Evolutionary conservation across 2,888 invertebrate species (phyloP), one percentile per base, ranked within the genome.

Genomic region (Pollenia labialis): DNA sequence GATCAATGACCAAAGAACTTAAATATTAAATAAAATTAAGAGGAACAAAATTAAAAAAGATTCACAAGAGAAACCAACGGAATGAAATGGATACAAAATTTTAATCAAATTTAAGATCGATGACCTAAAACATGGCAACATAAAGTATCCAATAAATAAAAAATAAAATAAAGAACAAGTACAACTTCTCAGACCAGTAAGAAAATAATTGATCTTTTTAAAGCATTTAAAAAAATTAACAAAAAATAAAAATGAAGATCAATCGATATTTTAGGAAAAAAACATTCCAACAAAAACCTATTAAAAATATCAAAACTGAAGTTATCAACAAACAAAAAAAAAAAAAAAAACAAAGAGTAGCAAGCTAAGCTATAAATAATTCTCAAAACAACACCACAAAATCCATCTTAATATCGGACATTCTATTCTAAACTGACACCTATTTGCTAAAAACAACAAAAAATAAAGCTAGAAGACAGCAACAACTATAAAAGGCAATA

Each of bases 101-200:
- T 72, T 66, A 42, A 66, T 58, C 74, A 40, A 68, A 44, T 56
- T 71, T 16, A 16, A 74, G 84, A 85, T 74, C 84, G 52, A 74
- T 74, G 74, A 85, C 84, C 83, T 23, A 50, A 54, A 77, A 62
- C 44, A 32, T 40, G 69, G 46, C 23, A 64, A 62, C 62, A 52
- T 32, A 23, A 58, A 74, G 56, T n/a, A 48, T 4, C n/a, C 40
- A 66, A 48, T 23, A 58, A 58, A 68, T 58, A 66, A 50, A 79
- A 56, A 48, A 11, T 44, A 46, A 52, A 60, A 12, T 18, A 23
- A 48, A 50, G 12, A 60, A 80, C 69, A 69, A 74, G 72, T 74
- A 66, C 66, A 72, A 84, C 42, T 50, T 50, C 50, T 60, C 44
- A 48, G 18, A 79, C 8, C 18, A 40, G 68, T 68, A 11, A 71